Conservation (phyloP, 2,888 invertebrate species). For the Ptychoptera contaminata region DNA sequence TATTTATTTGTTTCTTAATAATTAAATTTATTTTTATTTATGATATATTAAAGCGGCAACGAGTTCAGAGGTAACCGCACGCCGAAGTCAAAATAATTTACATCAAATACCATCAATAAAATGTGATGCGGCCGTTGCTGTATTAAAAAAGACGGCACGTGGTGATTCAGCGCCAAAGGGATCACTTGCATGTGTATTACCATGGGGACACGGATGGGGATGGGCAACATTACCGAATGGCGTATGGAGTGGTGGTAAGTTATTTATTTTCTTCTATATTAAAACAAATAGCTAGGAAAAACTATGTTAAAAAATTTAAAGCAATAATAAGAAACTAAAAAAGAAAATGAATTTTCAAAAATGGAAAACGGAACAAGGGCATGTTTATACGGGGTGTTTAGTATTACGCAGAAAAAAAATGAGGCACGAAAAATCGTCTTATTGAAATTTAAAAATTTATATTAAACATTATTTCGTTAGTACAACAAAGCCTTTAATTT, state of each 20-base stretch:
- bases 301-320: too few relatives aligned
- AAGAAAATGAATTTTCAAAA: too few relatives aligned
- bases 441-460: too few relatives aligned
- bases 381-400: too few relatives aligned
- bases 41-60: slow-evolving; percentile 31
- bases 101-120: slow-evolving; percentile 26
- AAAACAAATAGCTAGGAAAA: too few relatives aligned
- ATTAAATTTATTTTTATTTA: slow-evolving; percentile 3
- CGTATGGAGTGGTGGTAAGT: slow-evolving; percentile 47
- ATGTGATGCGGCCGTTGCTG: slow-evolving; percentile 30
- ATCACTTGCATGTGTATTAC: slow-evolving; percentile 26
- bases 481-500: too few relatives aligned
- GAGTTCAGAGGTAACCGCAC: slow-evolving; percentile 33
- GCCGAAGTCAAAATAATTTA: slow-evolving; percentile 15
- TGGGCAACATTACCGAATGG: slow-evolving; percentile 53
- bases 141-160: slow-evolving; percentile 25
- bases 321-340: too few relatives aligned
- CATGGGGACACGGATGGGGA: slow-evolving; percentile 62
- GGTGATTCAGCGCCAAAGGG: slow-evolving; percentile 24
- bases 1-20: neutral
- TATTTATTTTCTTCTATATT: too few relatives aligned
- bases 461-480: too few relatives aligned
- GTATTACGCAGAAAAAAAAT: too few relatives aligned
- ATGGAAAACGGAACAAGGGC: too few relatives aligned
- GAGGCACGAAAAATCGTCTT: too few relatives aligned